Evolutionary conservation across 2,888 invertebrate genomes (phyloP), one percentile per base, ranked within the genome.

Genomic region (Standfussiana lucernea): DNA sequence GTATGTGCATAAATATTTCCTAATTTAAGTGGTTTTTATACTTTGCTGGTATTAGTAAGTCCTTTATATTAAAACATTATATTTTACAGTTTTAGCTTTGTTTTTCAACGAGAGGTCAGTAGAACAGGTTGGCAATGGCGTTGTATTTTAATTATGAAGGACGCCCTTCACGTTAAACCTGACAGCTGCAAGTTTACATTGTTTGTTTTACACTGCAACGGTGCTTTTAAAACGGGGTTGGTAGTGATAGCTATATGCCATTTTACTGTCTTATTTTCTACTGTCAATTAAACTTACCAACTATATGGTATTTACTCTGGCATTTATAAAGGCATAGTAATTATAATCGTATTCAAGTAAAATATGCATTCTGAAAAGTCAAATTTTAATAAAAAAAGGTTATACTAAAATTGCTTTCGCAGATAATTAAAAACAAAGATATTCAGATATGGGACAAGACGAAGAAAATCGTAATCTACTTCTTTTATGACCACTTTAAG

Each of bases 151-250:
- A 66, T 75, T 10, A 40, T 45, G 53, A 61, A 70, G 69, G 53
- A 53, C 47, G 40, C 32, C 80, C 69, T 80, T 80, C 69, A 80
- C 75, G 69, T 80, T n/a, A 73, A 35, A 53, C 64, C 35, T n/a
- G 47, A 42, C 28, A 62, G 50, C 15, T 45, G 37, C 40, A 53
- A 35, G n/a, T 40, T 56, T 15, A n/a, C 21, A 32, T 66, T 32
- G 45, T 70, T 66, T 32, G 45, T 70, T 40, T 21, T 18, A 8
- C 6, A 15, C 18, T n/a, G n/a, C 47, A 73, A 35, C 35, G 47
- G 42, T 62, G 45, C 37, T 61, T 68, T 66, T 50, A 24, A 28
- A 47, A 56, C 35, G 8, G 32, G 28, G 13, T 18, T 45, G 21
- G 15, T 7, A 42, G 24, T 32, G 37, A 40, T 37, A 10, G 1